Percentiles rank a stretch among this genome's conserved stretches.
Conservation (phyloP, 2,113 vertebrate genomes). For the Lagopus leucura region DNA sequence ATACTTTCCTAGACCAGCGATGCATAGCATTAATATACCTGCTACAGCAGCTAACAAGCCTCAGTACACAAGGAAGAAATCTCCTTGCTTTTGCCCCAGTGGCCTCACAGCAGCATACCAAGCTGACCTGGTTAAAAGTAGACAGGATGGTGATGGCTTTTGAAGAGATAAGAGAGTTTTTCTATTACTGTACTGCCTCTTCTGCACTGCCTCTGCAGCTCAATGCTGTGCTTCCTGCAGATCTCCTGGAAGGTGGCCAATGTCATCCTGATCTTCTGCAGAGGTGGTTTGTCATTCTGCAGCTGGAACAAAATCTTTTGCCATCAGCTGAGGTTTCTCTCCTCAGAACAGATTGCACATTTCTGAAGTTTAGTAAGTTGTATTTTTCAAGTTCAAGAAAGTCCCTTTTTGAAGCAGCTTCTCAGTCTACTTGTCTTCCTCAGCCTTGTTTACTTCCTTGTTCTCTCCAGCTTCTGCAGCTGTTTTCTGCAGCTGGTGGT, state of each 20-base stretch:
- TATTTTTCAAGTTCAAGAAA: background rate
- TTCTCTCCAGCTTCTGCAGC: background rate
- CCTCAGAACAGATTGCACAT: background rate
- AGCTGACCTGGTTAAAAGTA: background rate
- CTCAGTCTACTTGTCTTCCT: background rate
- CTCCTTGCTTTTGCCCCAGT: background rate
- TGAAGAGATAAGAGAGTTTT: constrained; percentile 19
- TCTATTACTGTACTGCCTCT: background rate
- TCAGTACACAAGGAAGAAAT: rapidly evolving
- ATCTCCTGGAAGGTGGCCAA: constrained; percentile 12
- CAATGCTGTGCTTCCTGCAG: background rate
- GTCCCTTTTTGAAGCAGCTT: background rate
- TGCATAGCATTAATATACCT: background rate
- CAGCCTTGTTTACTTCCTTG: background rate
- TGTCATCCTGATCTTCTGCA: constrained; percentile 14
- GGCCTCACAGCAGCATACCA: background rate
- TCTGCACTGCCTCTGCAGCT: background rate
- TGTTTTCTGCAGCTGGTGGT: background rate
- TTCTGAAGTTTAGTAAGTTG: background rate
- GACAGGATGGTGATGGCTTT: background rate
- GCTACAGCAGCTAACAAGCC: background rate
- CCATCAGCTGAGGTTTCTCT: background rate
- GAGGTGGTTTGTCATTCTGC: background rate
- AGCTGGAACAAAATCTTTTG: background rate
- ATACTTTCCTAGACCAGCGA: background rate